A percentile compares a stretch with the other conserved stretches of the same genome.
Evolutionary conservation across 2,113 vertebrate species (phyloP).

Genomic region (Sardina pilchardus): DNA sequence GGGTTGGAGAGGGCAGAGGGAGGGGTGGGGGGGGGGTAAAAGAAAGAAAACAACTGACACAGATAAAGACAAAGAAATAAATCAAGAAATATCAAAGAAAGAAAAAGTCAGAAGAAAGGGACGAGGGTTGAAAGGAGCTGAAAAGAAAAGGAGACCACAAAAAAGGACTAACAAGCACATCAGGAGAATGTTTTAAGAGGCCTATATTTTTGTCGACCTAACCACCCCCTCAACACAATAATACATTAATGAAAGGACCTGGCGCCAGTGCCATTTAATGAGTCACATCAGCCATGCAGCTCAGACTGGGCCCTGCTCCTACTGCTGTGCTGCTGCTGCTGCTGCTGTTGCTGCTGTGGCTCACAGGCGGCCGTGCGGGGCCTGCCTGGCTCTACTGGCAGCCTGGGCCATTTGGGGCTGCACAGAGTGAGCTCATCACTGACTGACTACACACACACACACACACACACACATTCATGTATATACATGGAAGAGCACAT

Average conservation of each 20-base stretch:
- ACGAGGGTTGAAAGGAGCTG: background rate
- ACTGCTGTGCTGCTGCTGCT: background rate
- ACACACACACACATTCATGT: slow-evolving; percentile 28
- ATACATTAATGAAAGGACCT: slow-evolving; percentile 75
- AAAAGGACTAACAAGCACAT: slow-evolving; percentile 7
- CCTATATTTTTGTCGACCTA: background rate
- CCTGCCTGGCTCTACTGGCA: background rate
- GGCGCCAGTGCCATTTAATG: slow-evolving; percentile 77
- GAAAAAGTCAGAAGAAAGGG: background rate
- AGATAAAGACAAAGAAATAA: slow-evolving; percentile 21
- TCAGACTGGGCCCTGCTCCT: background rate
- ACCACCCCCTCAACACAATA: slow-evolving; percentile 64
- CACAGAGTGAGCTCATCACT: slow-evolving; percentile 72
- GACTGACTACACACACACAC: slow-evolving; percentile 34
- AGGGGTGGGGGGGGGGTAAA: background rate
- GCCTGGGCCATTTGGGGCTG: background rate
- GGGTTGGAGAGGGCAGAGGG: background rate
- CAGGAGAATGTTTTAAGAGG: slow-evolving; percentile 43
- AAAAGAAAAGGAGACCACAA: slow-evolving; percentile 19
- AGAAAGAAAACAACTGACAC: slow-evolving; percentile 25
- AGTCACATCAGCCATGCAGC: slow-evolving; percentile 67
- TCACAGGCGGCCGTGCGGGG: slow-evolving; percentile 19
- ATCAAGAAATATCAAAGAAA: slow-evolving; percentile 25
- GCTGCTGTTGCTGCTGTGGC: slow-evolving; percentile 63
- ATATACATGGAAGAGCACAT: background rate